A percentile compares a stretch with the other conserved stretches of the same genome.
These are phyloP conservation scores for Syngnathus rostellatus DNA, from an alignment of 2,797 vertebrate genomes.

Conservation along the genomic window DNA sequence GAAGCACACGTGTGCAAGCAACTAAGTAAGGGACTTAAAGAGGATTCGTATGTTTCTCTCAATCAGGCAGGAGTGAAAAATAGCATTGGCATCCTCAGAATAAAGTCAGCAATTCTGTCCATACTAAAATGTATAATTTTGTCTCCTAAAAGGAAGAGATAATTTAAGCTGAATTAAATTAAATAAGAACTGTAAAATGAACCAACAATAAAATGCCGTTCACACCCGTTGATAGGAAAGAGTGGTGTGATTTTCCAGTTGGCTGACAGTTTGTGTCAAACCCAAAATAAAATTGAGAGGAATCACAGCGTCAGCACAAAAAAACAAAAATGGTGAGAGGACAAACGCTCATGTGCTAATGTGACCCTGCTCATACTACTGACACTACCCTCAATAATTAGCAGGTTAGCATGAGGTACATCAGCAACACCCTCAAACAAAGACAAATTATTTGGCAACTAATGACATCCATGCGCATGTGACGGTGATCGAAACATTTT, in stretches of 20 bases:
- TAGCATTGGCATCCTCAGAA: not conserved
- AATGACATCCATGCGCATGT: conserved; percentile 8
- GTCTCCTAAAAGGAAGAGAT: not conserved
- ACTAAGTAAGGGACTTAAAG: conserved; percentile 2
- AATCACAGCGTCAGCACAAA: conserved; percentile 53
- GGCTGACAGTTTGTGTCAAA: conserved; percentile 41
- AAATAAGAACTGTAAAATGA: not conserved
- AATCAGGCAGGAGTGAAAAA: not conserved
- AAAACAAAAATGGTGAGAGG: conserved; percentile 50
- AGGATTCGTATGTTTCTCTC: not conserved
- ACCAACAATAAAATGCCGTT: conserved; percentile 32
- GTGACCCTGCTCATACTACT: conserved; percentile 35
- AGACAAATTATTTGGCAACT: conserved; percentile 38
- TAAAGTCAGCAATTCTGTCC: conserved; percentile 1
- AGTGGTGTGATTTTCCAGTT: conserved; percentile 45
- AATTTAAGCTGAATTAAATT: too few species aligned
- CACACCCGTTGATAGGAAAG: conserved; percentile 32
- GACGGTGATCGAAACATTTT: not conserved
- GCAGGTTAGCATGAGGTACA: conserved; percentile 67
- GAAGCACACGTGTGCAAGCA: conserved; percentile 15
- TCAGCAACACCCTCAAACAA: conserved; percentile 52
- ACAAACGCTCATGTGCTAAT: conserved; percentile 58
- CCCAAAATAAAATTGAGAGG: conserved; percentile 48
- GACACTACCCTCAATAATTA: conserved; percentile 57
- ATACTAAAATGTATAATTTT: not conserved